Conservation (phyloP, 2,888 invertebrate genomes). For the Boloria selene region DNA sequence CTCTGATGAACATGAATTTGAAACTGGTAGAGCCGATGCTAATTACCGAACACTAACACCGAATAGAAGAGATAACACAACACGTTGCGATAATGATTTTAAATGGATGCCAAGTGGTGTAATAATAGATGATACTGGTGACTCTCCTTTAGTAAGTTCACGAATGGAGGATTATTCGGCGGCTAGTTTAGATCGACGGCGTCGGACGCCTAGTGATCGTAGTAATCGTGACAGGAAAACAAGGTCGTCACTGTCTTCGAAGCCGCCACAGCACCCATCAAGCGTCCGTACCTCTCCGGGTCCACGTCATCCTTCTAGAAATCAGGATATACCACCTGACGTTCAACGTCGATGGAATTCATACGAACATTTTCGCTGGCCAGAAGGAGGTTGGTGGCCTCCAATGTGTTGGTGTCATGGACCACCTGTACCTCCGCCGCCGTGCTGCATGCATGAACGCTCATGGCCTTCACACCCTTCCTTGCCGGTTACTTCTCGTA, state of each 20-base stretch:
- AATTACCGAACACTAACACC: constrained; percentile 82
- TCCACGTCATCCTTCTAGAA: constrained; percentile 60
- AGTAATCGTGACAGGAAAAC: constrained; percentile 85
- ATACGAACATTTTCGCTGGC: constrained; percentile 84
- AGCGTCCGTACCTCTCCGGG: constrained; percentile 71
- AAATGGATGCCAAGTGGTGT: constrained; percentile 83
- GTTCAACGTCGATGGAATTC: constrained; percentile 77
- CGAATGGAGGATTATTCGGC: constrained; percentile 62
- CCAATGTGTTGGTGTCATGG: constrained; percentile 75
- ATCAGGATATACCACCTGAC: constrained; percentile 71
- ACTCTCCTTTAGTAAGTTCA: constrained; percentile 55
- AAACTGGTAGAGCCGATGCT: constrained; percentile 82
- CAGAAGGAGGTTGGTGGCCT: constrained; percentile 79
- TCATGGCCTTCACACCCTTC: constrained; percentile 78
- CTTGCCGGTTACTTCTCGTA: constrained; percentile 60
- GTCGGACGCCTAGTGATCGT: constrained; percentile 75
- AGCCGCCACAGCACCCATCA: constrained; percentile 74
- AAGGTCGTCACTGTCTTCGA: constrained; percentile 82
- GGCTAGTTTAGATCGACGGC: constrained; percentile 82
- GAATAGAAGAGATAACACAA: constrained; percentile 80
- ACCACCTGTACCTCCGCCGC: constrained; percentile 70
- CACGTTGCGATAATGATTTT: constrained; percentile 85
- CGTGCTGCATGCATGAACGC: constrained; percentile 76
- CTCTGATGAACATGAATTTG: constrained; percentile 73
- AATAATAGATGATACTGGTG: constrained; percentile 60